A percentile compares a stretch with the other conserved stretches of the same genome.
Evolutionary conservation across 1,140 invertebrate species (phyloP).

Genomic region (Drosophila murphyi): DNA sequence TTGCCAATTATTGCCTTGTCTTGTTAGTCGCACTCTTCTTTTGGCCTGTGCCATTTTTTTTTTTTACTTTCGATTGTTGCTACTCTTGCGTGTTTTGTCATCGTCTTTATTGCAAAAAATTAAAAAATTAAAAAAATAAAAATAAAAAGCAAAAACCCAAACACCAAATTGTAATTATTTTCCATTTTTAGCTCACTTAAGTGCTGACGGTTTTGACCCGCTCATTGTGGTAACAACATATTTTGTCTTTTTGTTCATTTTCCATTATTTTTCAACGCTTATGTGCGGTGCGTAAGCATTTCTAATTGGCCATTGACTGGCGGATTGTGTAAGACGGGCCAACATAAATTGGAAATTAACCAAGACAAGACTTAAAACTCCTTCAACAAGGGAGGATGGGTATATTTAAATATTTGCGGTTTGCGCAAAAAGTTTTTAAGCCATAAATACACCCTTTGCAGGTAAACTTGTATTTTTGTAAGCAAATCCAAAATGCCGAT

Average conservation of each 20-base stretch:
- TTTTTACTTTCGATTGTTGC: constrained; percentile 43
- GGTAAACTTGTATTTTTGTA: not conserved
- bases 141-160: not conserved
- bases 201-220: constrained; percentile 41
- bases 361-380: constrained; percentile 18
- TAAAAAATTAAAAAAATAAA: not conserved
- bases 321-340: constrained; percentile 30
- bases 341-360: not conserved
- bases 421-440: not conserved
- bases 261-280: not conserved
- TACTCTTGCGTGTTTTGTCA: constrained; percentile 17
- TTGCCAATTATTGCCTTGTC: constrained; percentile 30
- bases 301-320: constrained; percentile 31
- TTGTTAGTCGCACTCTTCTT: constrained; percentile 40
- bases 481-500: not conserved
- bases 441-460: not conserved
- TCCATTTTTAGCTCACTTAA: constrained; percentile 22
- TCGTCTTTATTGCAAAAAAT: constrained; percentile 41
- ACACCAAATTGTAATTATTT: constrained; percentile 52
- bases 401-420: too few species aligned
- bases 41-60: constrained; percentile 46
- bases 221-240: constrained; percentile 5
- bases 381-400: not conserved
- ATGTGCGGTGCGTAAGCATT: constrained; percentile 20
- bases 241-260: not conserved